phyloP scores from a whole-genome alignment of 2,797 vertebrate species.

The Chiropotes sagulatus region DNA sequence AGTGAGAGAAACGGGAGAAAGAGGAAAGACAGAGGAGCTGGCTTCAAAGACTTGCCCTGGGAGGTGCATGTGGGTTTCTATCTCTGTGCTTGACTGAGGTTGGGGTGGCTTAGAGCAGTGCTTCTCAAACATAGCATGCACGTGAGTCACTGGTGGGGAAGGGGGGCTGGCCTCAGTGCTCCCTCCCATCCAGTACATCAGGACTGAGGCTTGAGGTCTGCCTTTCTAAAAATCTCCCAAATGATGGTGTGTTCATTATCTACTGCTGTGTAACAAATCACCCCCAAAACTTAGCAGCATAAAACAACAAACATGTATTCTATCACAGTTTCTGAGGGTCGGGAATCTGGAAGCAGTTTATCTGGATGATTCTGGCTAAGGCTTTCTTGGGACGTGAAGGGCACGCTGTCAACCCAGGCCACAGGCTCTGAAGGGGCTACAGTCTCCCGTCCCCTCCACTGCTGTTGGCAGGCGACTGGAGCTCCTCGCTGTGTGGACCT shows the following conservation, averaged over 20 bases:
- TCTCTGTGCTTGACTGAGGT: not conserved
- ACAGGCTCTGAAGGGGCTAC: not conserved
- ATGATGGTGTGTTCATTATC: not conserved
- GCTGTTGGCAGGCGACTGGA: not conserved
- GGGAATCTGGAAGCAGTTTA: not conserved
- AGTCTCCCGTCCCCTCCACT: fast-evolving
- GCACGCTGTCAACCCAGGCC: no score
- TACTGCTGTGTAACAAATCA: not conserved
- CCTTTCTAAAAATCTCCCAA: not conserved
- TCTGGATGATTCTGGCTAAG: not conserved
- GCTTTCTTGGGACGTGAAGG: not conserved
- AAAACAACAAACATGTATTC: not conserved
- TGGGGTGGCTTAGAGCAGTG: not conserved
- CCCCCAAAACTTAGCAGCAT: not conserved
- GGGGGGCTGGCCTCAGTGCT: not conserved
- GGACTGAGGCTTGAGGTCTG: not conserved
- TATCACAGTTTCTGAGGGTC: not conserved
- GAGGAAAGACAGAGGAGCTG: not conserved
- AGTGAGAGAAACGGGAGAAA: not conserved
- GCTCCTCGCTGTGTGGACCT: fast-evolving
- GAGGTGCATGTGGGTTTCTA: not conserved
- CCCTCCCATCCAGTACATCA: not conserved
- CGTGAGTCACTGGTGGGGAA: no score
- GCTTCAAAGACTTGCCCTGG: not conserved
- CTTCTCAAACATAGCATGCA: not conserved